Base-by-base conservation (phyloP, 2,797 vertebrate genomes). In the Coreius guichenoti region DNA sequence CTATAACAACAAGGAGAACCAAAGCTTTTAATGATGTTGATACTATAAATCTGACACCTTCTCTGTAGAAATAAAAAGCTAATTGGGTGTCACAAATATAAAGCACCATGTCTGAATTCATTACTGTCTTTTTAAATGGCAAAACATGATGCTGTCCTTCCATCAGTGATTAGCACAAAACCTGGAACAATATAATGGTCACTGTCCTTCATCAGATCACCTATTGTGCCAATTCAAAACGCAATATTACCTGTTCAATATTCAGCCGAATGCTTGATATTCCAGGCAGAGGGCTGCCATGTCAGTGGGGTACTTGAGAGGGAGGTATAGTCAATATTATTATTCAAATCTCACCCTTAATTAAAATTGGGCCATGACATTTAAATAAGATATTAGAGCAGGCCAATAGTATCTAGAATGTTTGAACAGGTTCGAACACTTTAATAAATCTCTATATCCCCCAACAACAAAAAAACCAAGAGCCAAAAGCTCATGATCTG, bases 121-220 rank as follows among this genome's bases (percentile, higher is more conserved):
- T 94, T 94, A 94, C 91, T 83, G 89, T 93, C 91, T 80, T 91
- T 91, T 91, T 80, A 93, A 94, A 94, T 94, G 93, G 90, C 94
- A 94, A 86, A 87, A 91, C 90, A 93, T 93, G 92, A 93, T 91
- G 90, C 89, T 81, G 85, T 82, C 82, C 90, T 91, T 94, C 94
- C 92, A 93, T 93, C 89, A 90, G 91, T 92, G 92, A 94, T 95
- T 94, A 95, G 92, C 91, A 90, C 90, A 91, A 90, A 90, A 93
- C 92, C 93, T 92, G 90, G 91, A 92, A 91, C 91, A 93, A 90
- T 89, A 87, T 91, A 93, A 92, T 92, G 91, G 91, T 93, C 89
- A 91, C 93, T 92, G 93, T 92, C 95, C 92, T 92, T 89, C 90
- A 92, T 93, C 33, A 58, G 51, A 70, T 92, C 93, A 89, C 88